Evolutionary conservation across 2,888 invertebrate genomes (phyloP), one percentile per base, ranked within the genome.

Genomic region (Drosophila anomelani): DNA sequence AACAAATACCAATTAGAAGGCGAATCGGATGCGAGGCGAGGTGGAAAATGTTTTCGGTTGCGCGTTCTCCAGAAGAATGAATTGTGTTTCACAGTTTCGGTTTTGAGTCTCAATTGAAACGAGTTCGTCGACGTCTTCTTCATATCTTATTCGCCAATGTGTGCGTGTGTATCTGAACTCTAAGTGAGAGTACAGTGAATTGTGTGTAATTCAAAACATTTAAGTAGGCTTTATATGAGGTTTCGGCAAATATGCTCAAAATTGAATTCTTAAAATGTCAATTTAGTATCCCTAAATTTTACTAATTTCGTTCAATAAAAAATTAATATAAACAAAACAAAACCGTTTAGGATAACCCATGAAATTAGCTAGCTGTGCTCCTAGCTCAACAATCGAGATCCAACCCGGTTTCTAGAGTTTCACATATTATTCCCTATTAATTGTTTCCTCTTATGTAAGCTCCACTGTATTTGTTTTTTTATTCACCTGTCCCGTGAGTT

Each of bases 51-150:
- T 79, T 64, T 79, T 69, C 57, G 70, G 72, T 54, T 70, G 75
- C 71, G 69, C 66, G 60, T 64, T 82, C 76, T 68, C 68, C 81
- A 75, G 73, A 70, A 51, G 77, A 87, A 82, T 84, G 82, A 84
- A 84, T 79, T 84, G 60, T 77, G 77, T 85, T 83, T 82, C 67
- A 67, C 79, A 36, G 51, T 36, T 53, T 53, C 36, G 20, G 51
- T 23, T 66, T 70, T 59, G 56, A 47, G 85, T 61, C 75, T 77
- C 78, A 85, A 78, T 83, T 83, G 84, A 81, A 85, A 85, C 85
- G 76, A 88, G 88, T 85, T 88, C 88, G 74, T 75, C 63, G 81
- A 17, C 75, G 79, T 85, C 84, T 82, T 81, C 80, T 75, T 72
- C 59, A 79, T 83, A 83, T 85, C 79, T 83, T 68, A 38, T 70